A percentile compares a stretch with the other conserved stretches of the same genome.
These are phyloP conservation scores for Cerceris ruficornis DNA, from an alignment of 2,888 invertebrate species.

Conservation along the genomic window DNA sequence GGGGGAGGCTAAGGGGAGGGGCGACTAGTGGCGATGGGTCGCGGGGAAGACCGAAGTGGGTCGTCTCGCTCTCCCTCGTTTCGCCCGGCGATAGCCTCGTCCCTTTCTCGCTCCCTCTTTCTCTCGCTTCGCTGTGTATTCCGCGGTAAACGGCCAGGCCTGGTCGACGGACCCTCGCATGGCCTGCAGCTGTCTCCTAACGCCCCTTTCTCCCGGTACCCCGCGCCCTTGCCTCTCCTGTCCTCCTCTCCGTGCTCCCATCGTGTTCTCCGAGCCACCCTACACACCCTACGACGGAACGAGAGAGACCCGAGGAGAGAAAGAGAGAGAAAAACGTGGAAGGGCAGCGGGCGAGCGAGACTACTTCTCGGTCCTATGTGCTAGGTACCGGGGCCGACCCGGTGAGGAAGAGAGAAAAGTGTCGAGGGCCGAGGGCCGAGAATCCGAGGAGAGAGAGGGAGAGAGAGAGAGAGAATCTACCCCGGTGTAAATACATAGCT, in stretches of 20 bases:
- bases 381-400: constrained; percentile 64
- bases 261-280: constrained; percentile 58
- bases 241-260: constrained; percentile 42
- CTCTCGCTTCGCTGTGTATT: constrained; percentile 65
- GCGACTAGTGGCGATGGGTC: constrained; percentile 25
- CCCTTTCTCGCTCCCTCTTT: constrained; percentile 34
- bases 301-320: constrained; percentile 18
- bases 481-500: constrained; percentile 77
- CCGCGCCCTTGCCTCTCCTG: constrained; percentile 40
- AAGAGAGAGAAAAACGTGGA: constrained; percentile 15
- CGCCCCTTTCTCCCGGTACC: constrained; percentile 40
- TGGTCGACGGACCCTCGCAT: constrained; percentile 78
- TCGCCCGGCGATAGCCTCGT: constrained; percentile 40
- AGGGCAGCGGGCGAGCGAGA: constrained; percentile 17
- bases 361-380: constrained; percentile 64
- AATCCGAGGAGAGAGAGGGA: constrained; percentile 22
- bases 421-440: constrained; percentile 30
- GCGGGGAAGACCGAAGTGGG: constrained; percentile 62
- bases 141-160: constrained; percentile 72
- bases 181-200: constrained; percentile 79
- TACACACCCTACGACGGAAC: constrained; percentile 48
- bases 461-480: constrained; percentile 60
- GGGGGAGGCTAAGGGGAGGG: constrained; percentile 19
- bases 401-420: constrained; percentile 17
- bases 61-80: constrained; percentile 63